A percentile compares a stretch with the other conserved stretches of the same genome.
Conservation (phyloP, 2,113 vertebrate species). For the Gopherus evgoodei region DNA sequence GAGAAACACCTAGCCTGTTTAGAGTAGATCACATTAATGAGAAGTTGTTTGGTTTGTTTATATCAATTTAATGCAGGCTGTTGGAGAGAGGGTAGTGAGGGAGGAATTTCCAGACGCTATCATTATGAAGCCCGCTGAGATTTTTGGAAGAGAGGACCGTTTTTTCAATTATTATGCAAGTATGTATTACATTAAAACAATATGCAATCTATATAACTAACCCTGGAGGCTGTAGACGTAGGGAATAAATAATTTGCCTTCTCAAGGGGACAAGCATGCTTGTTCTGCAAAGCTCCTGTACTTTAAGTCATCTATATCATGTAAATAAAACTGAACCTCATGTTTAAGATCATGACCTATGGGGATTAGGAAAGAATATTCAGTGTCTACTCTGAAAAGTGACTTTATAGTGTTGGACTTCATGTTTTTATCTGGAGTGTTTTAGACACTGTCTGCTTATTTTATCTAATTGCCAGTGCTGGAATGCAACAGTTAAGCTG, state of each 20-base stretch:
- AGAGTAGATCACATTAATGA: neutral
- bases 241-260: neutral
- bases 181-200: conserved; percentile 60
- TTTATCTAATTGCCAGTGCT: neutral
- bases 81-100: conserved; percentile 89
- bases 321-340: neutral
- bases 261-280: neutral
- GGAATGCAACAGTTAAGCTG: neutral
- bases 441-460: accelerated
- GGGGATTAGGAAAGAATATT: neutral
- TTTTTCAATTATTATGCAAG: conserved; percentile 95
- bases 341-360: neutral
- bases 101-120: conserved; percentile 91
- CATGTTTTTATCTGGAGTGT: neutral
- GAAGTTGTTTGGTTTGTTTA: neutral
- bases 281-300: neutral
- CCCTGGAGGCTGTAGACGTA: neutral
- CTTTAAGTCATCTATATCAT: neutral
- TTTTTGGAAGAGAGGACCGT: conserved; percentile 93
- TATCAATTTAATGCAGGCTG: conserved; percentile 80
- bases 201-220: neutral
- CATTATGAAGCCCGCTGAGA: conserved; percentile 93
- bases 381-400: neutral
- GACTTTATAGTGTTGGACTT: neutral
- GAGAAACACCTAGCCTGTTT: neutral